Evolutionary conservation across 2,888 invertebrate species (phyloP).

Genomic region (Synanthedon formicaeformis): DNA sequence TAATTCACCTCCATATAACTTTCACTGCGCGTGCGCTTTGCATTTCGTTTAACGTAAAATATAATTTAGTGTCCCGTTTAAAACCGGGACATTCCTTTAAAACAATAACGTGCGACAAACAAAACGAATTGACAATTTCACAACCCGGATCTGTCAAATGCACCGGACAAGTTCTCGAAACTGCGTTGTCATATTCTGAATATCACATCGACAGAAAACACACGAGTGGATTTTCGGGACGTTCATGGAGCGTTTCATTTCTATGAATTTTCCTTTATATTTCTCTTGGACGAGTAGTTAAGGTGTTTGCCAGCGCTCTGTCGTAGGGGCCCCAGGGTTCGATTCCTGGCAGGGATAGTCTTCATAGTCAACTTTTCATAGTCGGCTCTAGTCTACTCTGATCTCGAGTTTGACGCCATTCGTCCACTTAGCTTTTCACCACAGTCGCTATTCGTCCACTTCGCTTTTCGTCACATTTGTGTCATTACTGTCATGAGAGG

Average conservation of each 20-base stretch:
- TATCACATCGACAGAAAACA: constrained; percentile 21
- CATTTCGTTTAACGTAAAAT: constrained; percentile 5
- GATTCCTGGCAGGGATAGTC: too few species aligned
- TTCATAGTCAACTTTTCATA: too few species aligned
- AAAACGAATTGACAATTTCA: constrained; percentile 32
- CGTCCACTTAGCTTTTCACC: too few species aligned
- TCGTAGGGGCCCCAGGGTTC: too few species aligned
- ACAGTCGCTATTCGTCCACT: too few species aligned
- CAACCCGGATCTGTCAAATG: constrained; percentile 35
- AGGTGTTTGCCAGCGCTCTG: too few species aligned
- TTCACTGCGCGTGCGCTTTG: background rate
- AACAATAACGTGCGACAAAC: constrained; percentile 8
- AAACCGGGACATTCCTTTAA: background rate
- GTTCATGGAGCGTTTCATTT: background rate
- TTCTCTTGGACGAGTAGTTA: too few species aligned
- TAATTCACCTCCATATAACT: background rate
- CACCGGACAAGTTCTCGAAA: constrained; percentile 33
- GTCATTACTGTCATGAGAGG: too few species aligned
- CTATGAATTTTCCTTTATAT: too few species aligned
- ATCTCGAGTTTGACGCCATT: too few species aligned
- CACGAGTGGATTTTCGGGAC: background rate
- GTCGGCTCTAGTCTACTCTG: too few species aligned
- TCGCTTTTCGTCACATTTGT: too few species aligned
- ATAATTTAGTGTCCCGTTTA: background rate
- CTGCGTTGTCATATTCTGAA: constrained; percentile 49